These are phyloP conservation scores for Mesochorus sp. DNA, from an alignment of 2,888 invertebrate species.

Conservation along the genomic window DNA sequence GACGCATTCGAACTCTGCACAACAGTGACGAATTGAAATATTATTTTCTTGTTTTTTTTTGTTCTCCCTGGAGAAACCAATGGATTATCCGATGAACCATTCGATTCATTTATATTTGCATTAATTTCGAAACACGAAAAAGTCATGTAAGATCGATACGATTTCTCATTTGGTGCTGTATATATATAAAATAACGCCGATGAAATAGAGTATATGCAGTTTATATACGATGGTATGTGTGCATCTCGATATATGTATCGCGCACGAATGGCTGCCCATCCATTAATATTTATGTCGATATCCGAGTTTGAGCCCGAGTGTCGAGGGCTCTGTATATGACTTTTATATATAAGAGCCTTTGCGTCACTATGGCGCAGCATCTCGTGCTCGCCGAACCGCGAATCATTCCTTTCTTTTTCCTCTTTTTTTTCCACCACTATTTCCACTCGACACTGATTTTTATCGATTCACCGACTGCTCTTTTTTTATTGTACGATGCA, in stretches of 20 bases:
- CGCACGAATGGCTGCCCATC: conserved; percentile 58
- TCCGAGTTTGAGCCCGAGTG: conserved; percentile 52
- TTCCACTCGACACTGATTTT: conserved; percentile 35
- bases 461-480: conserved; percentile 46
- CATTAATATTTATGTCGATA: conserved; percentile 64
- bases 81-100: neutral
- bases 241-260: conserved; percentile 2
- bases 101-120: conserved; percentile 16
- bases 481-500: conserved; percentile 11
- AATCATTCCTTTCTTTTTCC: conserved; percentile 36
- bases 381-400: conserved; percentile 61
- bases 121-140: conserved; percentile 17
- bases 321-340: conserved; percentile 62
- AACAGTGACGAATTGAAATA: no score
- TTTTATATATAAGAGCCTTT: conserved; percentile 57
- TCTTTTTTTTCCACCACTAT: neutral
- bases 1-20: no score
- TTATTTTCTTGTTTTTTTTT: neutral
- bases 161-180: no score
- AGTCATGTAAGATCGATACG: conserved; percentile 28
- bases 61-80: neutral
- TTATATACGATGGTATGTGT: conserved; percentile 1
- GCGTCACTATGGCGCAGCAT: conserved; percentile 59
- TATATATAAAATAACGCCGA: conserved; percentile 35
- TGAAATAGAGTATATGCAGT: conserved; percentile 21